Percentiles rank a stretch among this genome's conserved stretches.
phyloP scores from a whole-genome alignment of 2,113 vertebrate species.

The Cromileptes altivelis region DNA sequence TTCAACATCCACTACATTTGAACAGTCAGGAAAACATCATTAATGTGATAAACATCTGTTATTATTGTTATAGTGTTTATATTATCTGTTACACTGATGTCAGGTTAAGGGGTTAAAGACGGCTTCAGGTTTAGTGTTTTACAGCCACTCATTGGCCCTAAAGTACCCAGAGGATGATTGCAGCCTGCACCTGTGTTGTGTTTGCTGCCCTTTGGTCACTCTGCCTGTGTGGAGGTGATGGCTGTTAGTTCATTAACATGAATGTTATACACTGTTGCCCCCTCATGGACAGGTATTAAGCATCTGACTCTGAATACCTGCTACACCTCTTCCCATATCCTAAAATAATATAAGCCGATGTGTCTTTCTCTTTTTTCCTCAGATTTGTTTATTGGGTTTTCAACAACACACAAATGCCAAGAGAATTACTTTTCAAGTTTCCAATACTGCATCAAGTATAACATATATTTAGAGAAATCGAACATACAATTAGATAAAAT shows the following conservation, averaged over 20 bases:
- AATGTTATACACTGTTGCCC: conserved; percentile 1
- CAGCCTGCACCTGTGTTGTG: no score
- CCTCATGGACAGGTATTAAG: not conserved
- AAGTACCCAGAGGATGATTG: not conserved
- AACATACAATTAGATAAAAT: no score
- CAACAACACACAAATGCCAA: no score
- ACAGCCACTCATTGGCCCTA: not conserved
- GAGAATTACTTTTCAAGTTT: no score
- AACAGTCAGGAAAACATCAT: not conserved
- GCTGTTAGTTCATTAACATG: not conserved
- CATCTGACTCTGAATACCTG: not conserved
- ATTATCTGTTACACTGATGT: not conserved
- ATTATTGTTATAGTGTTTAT: not conserved
- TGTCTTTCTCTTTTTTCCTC: not conserved
- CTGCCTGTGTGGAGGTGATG: not conserved
- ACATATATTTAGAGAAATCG: no score
- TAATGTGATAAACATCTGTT: not conserved
- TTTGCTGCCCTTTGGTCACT: not conserved
- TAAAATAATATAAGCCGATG: not conserved
- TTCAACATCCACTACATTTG: not conserved
- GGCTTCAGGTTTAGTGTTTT: not conserved
- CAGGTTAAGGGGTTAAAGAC: not conserved
- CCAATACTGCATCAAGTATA: no score
- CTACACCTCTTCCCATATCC: not conserved
- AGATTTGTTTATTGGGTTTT: no score